Evolutionary conservation across 2,113 vertebrate species (phyloP).

Genomic region (Muntiacus muntjak): DNA sequence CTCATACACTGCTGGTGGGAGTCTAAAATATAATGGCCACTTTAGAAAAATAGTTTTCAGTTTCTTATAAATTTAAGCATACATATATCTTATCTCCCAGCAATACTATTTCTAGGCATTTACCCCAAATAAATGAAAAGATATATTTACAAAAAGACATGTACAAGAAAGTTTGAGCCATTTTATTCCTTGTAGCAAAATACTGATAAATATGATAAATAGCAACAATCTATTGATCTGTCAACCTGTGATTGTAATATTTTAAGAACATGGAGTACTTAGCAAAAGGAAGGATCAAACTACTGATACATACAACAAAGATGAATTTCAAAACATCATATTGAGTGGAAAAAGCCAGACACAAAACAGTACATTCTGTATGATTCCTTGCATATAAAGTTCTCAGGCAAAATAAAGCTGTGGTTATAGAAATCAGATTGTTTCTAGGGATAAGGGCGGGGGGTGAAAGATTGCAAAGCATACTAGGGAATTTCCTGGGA

Average conservation of each 20-base stretch:
- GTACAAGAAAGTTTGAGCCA: background rate
- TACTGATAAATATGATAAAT: background rate
- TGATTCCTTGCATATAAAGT: background rate
- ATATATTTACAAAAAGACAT: background rate
- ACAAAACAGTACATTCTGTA: background rate
- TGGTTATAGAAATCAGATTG: background rate
- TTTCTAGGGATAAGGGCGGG: background rate
- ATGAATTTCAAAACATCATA: constrained; percentile 2
- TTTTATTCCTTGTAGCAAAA: background rate
- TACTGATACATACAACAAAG: background rate
- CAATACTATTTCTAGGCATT: background rate
- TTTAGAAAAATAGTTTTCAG: background rate
- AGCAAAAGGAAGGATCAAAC: background rate
- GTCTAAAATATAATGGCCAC: background rate
- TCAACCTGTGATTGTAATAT: background rate
- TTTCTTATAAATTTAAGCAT: background rate
- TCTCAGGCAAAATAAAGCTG: background rate
- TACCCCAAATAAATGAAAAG: background rate
- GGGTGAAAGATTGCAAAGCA: background rate
- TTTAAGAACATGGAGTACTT: background rate
- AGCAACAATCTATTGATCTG: background rate
- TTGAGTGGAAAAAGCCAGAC: background rate
- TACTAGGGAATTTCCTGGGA: background rate
- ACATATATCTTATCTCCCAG: background rate
- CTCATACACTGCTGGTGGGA: background rate